Evolutionary conservation across 1,140 invertebrate genomes (phyloP).

Genomic region (Phymorhynchus buccinoides): DNA sequence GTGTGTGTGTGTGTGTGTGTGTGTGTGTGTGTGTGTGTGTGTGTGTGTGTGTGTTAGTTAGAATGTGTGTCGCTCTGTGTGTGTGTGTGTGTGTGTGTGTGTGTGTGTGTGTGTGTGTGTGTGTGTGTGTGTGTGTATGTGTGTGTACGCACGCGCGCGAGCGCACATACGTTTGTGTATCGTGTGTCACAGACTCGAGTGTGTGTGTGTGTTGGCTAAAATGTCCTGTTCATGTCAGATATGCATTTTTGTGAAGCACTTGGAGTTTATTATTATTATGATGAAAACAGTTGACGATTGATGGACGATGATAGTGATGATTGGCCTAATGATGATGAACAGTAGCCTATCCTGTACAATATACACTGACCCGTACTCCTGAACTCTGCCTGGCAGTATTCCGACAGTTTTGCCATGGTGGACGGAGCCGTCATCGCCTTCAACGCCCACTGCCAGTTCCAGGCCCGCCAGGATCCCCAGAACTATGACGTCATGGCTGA

Average conservation of each 20-base stretch:
- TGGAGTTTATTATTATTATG: too few relatives aligned
- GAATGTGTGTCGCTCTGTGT: neutral
- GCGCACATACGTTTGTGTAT: too few relatives aligned
- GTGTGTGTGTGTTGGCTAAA: too few relatives aligned
- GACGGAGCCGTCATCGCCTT: constrained; percentile 14
- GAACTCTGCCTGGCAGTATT: neutral
- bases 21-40: constrained; percentile 25
- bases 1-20: neutral
- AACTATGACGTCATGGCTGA: constrained; percentile 28
- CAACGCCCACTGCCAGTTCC: constrained; percentile 29
- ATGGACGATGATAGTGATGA: neutral
- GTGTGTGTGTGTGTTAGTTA: constrained; percentile 14
- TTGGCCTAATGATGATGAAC: neutral
- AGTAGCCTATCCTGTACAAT: neutral
- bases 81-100: neutral
- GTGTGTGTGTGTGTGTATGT: neutral
- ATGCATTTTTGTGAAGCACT: too few relatives aligned
- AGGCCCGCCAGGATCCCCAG: neutral
- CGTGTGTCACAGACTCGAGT: too few relatives aligned
- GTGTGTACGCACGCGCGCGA: too few relatives aligned
- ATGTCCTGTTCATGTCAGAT: too few relatives aligned
- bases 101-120: neutral
- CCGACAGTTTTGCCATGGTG: neutral
- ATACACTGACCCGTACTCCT: neutral
- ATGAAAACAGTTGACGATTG: too few relatives aligned